Conservation (phyloP, 2,797 vertebrate genomes). For the Pseudomugil gertrudae region DNA sequence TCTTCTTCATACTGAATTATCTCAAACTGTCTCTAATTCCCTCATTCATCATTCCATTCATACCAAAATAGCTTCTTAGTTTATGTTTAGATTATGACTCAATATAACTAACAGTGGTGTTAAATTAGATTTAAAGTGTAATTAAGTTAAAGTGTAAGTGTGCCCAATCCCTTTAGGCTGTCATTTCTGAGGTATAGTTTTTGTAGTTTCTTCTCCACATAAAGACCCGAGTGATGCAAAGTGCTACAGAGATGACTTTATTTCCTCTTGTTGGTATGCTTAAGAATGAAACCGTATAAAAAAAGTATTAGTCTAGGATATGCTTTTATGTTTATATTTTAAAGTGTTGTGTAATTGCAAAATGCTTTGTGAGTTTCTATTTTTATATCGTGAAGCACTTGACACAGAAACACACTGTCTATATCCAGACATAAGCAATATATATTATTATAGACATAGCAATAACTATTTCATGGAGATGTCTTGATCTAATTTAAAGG, state of each 20-base stretch:
- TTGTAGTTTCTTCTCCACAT: not conserved
- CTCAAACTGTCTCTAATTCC: no score
- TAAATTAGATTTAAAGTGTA: no score
- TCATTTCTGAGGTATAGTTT: not conserved
- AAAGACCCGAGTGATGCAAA: conserved; percentile 1
- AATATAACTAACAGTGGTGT: no score
- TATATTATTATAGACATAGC: not conserved
- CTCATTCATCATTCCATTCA: not conserved
- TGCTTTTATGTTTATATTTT: no score
- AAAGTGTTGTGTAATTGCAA: not conserved
- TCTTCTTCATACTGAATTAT: no score
- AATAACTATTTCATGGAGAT: not conserved
- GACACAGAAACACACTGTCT: not conserved
- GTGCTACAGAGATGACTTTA: conserved; percentile 10
- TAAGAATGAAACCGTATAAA: conserved; percentile 4
- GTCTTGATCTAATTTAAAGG: not conserved
- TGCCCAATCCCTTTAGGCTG: not conserved
- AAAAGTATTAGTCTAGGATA: no score
- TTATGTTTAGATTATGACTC: not conserved
- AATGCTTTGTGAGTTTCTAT: not conserved
- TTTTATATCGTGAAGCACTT: not conserved
- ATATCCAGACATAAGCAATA: not conserved
- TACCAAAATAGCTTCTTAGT: not conserved
- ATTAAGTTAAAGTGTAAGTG: conserved; percentile 11
- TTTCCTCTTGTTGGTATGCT: not conserved